Conservation (phyloP, 1,140 invertebrate species). For the Pseudachorutes palmiensis region DNA sequence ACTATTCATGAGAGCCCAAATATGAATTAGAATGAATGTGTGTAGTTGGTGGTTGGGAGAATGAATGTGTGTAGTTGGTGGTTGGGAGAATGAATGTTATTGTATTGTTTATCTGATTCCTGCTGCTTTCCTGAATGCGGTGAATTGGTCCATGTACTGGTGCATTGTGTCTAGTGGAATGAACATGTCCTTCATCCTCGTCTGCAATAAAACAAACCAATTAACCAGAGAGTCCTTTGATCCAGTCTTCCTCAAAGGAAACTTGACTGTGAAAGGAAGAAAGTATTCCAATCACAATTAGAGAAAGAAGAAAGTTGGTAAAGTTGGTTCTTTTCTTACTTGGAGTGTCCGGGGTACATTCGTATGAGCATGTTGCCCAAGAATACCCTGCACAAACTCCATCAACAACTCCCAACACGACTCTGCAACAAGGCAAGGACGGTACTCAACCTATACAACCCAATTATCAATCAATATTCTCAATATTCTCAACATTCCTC, state of each 20-base stretch:
- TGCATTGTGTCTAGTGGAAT: conserved; percentile 83
- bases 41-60: no score
- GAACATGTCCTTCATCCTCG: conserved; percentile 76
- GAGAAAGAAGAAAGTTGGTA: neutral
- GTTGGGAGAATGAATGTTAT: neutral
- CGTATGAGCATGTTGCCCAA: conserved; percentile 64
- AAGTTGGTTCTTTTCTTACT: conserved; percentile 39
- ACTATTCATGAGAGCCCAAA: no score
- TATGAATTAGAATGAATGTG: no score
- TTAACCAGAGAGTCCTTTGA: conserved; percentile 4
- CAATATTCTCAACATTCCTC: neutral
- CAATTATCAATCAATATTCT: neutral
- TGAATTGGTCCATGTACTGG: conserved; percentile 92
- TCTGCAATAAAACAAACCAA: conserved; percentile 52
- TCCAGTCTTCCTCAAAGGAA: neutral
- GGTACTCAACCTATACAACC: conserved; percentile 71
- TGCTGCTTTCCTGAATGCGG: conserved; percentile 68
- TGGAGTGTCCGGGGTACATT: conserved; percentile 55
- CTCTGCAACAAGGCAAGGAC: conserved; percentile 73
- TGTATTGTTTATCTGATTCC: conserved; percentile 40
- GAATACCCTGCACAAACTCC: conserved; percentile 84
- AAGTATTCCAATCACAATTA: neutral
- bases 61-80: no score
- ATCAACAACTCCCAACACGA: conserved; percentile 85
- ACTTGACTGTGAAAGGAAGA: neutral